These are phyloP conservation scores for Solenopsis invicta DNA, from an alignment of 1,140 invertebrate genomes.

Conservation along the genomic window DNA sequence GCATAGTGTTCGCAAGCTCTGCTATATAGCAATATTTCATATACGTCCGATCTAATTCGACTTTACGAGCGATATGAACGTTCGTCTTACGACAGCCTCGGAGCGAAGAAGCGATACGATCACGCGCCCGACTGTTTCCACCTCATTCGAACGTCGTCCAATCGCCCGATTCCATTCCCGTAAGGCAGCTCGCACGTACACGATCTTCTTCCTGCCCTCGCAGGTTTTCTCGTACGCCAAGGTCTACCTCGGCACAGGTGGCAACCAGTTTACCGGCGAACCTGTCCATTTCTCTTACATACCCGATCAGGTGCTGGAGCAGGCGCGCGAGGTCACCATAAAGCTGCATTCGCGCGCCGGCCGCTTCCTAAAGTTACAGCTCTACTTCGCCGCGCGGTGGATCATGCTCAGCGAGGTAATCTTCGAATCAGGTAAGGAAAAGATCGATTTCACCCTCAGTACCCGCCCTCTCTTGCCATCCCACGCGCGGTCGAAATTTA, in stretches of 20 bases:
- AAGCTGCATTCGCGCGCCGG: constrained; percentile 93
- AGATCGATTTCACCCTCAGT: constrained; percentile 2
- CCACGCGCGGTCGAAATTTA: constrained; percentile 58
- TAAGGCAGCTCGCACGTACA: neutral
- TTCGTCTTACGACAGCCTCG: neutral
- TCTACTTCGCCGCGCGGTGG: constrained; percentile 95
- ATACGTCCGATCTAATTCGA: constrained; percentile 10
- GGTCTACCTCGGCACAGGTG: constrained; percentile 91
- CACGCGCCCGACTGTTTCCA: constrained; percentile 31
- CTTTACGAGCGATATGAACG: neutral
- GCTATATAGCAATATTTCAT: neutral
- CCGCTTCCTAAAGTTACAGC: constrained; percentile 92
- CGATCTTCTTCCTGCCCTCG: neutral
- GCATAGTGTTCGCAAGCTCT: neutral
- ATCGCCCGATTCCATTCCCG: neutral
- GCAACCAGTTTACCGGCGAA: constrained; percentile 89
- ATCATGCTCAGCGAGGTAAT: constrained; percentile 95
- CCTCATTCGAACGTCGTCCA: constrained; percentile 9
- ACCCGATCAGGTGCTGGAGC: constrained; percentile 93
- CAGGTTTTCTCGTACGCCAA: constrained; percentile 91
- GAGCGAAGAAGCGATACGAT: constrained; percentile 23
- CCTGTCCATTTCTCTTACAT: constrained; percentile 92
- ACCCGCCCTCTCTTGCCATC: neutral
- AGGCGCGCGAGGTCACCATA: constrained; percentile 94
- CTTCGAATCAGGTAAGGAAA: constrained; percentile 91